phyloP scores from a whole-genome alignment of 1,140 invertebrate species.

The Marisa cornuarietis region DNA sequence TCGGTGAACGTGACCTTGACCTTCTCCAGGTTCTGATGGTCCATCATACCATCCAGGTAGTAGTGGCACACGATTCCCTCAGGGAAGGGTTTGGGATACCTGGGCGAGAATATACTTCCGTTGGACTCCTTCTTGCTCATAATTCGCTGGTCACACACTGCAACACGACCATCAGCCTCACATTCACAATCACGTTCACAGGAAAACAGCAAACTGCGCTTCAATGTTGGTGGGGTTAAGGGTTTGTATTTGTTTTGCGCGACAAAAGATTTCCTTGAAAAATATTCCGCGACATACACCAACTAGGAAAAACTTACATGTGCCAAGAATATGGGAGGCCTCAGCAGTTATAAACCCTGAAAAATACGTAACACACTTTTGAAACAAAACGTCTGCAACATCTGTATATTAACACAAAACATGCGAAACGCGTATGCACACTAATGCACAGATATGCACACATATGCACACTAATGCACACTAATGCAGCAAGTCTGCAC shows the following conservation, averaged over 20 bases:
- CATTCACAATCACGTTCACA: too few species aligned
- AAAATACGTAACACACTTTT: conserved; percentile 9
- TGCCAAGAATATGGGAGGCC: conserved; percentile 41
- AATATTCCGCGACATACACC: too few species aligned
- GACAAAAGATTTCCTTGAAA: too few species aligned
- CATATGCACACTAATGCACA: too few species aligned
- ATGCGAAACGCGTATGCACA: too few species aligned
- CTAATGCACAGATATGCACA: too few species aligned
- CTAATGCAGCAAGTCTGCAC: too few species aligned
- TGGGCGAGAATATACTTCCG: conserved; percentile 92
- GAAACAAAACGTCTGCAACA: neutral
- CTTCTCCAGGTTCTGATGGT: conserved; percentile 92
- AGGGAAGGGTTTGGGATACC: conserved; percentile 93
- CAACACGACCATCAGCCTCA: conserved; percentile 3
- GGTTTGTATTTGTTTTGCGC: too few species aligned
- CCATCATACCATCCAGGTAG: conserved; percentile 97
- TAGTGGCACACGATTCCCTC: conserved; percentile 95
- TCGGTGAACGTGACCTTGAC: conserved; percentile 86
- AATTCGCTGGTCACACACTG: conserved; percentile 96
- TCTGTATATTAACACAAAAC: too few species aligned
- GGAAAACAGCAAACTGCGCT: too few species aligned
- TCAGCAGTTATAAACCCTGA: conserved; percentile 38
- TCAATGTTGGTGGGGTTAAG: too few species aligned
- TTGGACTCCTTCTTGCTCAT: conserved; percentile 91
- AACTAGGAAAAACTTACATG: conserved; percentile 27